Percentiles rank a stretch among this genome's conserved stretches.
Evolutionary conservation across 2,888 invertebrate species (phyloP).

Genomic region (Morpho achilles): DNA sequence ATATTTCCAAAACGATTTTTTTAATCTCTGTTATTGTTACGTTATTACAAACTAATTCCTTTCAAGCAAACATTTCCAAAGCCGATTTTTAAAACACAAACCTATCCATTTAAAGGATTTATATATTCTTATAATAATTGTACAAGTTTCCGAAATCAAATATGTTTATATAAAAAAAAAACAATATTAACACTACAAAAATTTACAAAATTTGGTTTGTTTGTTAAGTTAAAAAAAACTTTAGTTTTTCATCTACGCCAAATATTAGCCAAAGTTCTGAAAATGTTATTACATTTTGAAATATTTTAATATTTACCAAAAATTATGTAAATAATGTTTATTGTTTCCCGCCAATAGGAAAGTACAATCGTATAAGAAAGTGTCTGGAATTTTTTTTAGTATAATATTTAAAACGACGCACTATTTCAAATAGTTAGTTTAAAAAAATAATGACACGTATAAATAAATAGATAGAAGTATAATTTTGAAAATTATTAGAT

Average conservation of each 20-base stretch:
- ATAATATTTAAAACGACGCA: slow-evolving; percentile 22
- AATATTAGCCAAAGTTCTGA: slow-evolving; percentile 62
- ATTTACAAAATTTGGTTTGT: slow-evolving; percentile 32
- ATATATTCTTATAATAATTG: slow-evolving; percentile 58
- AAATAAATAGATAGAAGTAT: slow-evolving; percentile 4
- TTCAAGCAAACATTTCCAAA: slow-evolving; percentile 45
- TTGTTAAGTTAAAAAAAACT: slow-evolving; percentile 62
- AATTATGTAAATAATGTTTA: slow-evolving; percentile 27
- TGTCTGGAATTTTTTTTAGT: slow-evolving; percentile 17
- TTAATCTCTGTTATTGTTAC: neutral
- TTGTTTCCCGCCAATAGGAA: slow-evolving; percentile 6
- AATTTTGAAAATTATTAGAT: neutral
- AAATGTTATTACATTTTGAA: slow-evolving; percentile 33
- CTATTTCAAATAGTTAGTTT: slow-evolving; percentile 7
- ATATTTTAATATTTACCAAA: slow-evolving; percentile 26
- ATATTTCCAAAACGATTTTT: slow-evolving; percentile 1
- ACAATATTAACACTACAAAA: slow-evolving; percentile 42
- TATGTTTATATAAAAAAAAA: slow-evolving; percentile 27
- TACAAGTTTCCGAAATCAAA: slow-evolving; percentile 43
- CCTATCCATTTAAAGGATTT: slow-evolving; percentile 41
- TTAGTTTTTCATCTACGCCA: too few relatives aligned
- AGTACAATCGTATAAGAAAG: slow-evolving; percentile 1
- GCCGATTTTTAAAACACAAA: slow-evolving; percentile 48
- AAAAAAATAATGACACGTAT: neutral
- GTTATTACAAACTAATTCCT: slow-evolving; percentile 14